These are phyloP conservation scores for Glossosoma conforme DNA, from an alignment of 1,140 invertebrate genomes.

Conservation along the genomic window DNA sequence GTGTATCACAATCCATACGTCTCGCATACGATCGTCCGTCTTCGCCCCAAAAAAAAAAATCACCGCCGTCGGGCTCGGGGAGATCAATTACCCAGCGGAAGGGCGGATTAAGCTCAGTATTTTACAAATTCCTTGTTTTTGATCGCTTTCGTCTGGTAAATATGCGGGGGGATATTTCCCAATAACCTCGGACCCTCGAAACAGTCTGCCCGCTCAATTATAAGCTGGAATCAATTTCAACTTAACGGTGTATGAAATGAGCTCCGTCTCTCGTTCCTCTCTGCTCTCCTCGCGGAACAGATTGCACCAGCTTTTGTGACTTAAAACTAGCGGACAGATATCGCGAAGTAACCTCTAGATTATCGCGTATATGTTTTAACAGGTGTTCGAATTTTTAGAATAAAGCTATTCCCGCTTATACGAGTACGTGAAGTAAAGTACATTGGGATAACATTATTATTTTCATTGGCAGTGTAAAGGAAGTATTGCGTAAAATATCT, in stretches of 20 bases:
- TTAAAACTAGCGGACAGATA: too few species aligned
- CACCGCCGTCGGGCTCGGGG: slow-evolving; percentile 1
- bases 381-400: too few species aligned
- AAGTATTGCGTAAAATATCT: too few species aligned
- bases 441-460: too few species aligned
- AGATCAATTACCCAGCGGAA: slow-evolving; percentile 26
- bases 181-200: slow-evolving; percentile 29
- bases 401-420: too few species aligned
- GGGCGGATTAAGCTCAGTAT: slow-evolving; percentile 28
- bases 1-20: not conserved
- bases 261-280: too few species aligned
- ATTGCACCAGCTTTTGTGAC: too few species aligned
- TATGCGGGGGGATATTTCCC: slow-evolving; percentile 21
- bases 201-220: slow-evolving; percentile 31
- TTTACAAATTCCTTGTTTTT: slow-evolving; percentile 33
- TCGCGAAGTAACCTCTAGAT: too few species aligned
- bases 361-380: too few species aligned
- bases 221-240: slow-evolving; percentile 31
- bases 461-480: too few species aligned
- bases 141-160: slow-evolving; percentile 30
- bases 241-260: slow-evolving; percentile 30
- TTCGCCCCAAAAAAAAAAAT: slow-evolving; percentile 14
- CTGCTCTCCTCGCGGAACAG: too few species aligned
- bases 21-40: slow-evolving; percentile 5
- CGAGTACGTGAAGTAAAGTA: too few species aligned